Conservation (phyloP, 2,113 vertebrate species). For the Paramisgurnus dabryanus region DNA sequence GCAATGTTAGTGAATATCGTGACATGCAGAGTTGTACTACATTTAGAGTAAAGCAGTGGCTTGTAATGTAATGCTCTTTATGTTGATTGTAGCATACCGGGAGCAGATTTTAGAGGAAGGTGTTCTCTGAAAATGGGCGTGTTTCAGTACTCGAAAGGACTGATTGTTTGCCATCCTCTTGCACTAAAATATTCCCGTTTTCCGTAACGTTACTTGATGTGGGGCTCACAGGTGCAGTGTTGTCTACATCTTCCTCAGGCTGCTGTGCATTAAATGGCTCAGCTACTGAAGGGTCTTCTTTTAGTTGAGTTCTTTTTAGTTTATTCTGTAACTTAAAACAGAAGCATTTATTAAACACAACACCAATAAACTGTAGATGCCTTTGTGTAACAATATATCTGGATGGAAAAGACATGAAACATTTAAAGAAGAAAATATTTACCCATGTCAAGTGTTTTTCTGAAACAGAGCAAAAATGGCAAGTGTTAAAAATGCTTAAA, state of each 20-base stretch:
- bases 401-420: too few species aligned
- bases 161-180: conserved; percentile 61
- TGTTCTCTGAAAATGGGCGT: neutral
- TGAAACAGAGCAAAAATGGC: neutral
- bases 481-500: neutral
- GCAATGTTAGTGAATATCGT: neutral
- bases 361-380: too few species aligned
- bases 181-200: conserved; percentile 55
- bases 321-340: neutral
- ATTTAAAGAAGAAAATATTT: too few species aligned
- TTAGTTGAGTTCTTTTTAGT: too few species aligned
- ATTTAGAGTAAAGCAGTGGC: neutral
- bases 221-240: neutral
- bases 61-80: conserved; percentile 13
- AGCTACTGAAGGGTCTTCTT: too few species aligned
- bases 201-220: conserved; percentile 27
- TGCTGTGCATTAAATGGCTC: neutral
- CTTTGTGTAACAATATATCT: too few species aligned
- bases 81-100: neutral
- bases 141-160: conserved; percentile 51
- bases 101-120: neutral
- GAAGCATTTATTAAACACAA: neutral
- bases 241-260: conserved; percentile 31
- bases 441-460: too few species aligned
- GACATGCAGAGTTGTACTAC: neutral